Evolutionary conservation across 35 echinoderm and acorn worm genomes (phyloP), one percentile per base, ranked within the genome.

Genomic region (Hemicentrotus pulcherrimus): DNA sequence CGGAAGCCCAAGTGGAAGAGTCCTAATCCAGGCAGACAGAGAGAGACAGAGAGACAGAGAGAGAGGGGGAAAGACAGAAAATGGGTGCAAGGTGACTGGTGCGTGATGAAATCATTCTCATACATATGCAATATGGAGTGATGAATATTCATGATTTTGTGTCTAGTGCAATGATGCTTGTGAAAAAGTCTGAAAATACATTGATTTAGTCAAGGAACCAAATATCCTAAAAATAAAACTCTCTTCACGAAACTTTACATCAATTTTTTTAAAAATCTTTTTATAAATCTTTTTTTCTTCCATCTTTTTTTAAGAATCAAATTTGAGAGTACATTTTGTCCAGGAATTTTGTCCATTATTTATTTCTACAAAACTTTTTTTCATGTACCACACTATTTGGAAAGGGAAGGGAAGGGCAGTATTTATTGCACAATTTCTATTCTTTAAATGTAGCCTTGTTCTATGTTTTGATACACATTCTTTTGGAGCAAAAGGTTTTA

Each of bases 21-120:
- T 86, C 94, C 95, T 97, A 95, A 91, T 95, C 47, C 33, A 95
- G 88, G 88, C 32, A 91, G 86, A 95, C 88, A 95, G 94, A 87
- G 16, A 95, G 24, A 86, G 58, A 46, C 14, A 41, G 86, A 47
- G 58, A 13, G 47, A 32, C 5, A 94, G 92, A 94, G 33, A 94
- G 58, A 65, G 31, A 32, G 30, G 71, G 78, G 59, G 94, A 30
- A 35, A 94, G 94, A 94, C 94, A 94, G 59, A 86, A 85, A 86
- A 94, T 86, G 94, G 59, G 94, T 94, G 59, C 94, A 86, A 93
- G 48, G 91, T 93, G 91, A 93, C 12, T 93, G 91, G 91, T 93
- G 91, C 91, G 91, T 93, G 91, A 93, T 93, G 46, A 93, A 32
- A 48, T 93, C 88, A 90, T 90, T 90, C 88, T 93, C 91, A 93